Conservation (phyloP, 2,797 vertebrate genomes). For the Chelmon rostratus region DNA sequence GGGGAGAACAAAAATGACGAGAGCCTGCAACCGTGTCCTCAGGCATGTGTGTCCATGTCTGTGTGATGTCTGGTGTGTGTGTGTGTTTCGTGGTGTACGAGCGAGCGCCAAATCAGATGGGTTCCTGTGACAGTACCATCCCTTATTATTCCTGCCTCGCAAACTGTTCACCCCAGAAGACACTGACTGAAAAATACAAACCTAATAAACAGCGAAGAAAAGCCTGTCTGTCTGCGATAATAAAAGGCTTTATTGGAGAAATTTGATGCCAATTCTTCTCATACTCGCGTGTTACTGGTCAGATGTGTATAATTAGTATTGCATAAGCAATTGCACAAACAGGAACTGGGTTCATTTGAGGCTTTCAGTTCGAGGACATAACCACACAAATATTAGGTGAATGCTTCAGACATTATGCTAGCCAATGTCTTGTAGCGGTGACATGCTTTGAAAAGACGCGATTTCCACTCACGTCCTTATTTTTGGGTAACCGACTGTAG, state of each 20-base stretch:
- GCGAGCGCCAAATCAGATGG: conserved; percentile 54
- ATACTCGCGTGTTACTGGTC: conserved; percentile 70
- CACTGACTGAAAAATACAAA: conserved; percentile 64
- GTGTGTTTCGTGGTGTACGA: conserved; percentile 53
- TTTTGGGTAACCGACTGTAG: not conserved
- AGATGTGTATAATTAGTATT: conserved; percentile 76
- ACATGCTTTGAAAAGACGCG: too few relatives aligned
- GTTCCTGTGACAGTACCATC: conserved; percentile 60
- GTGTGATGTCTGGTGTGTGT: conserved; percentile 59
- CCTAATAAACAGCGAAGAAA: conserved; percentile 75
- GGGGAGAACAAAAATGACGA: conserved; percentile 41
- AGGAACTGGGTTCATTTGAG: conserved; percentile 59
- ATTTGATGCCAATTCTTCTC: conserved; percentile 67
- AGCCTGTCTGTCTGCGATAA: conserved; percentile 70
- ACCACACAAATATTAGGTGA: conserved; percentile 8
- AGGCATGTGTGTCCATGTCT: conserved; percentile 53
- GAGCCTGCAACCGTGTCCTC: conserved; percentile 54
- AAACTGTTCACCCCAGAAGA: conserved; percentile 65
- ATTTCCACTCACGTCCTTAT: not conserved
- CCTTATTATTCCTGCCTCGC: conserved; percentile 57
- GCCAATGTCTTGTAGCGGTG: not conserved
- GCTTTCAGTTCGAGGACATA: conserved; percentile 28
- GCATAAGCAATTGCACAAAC: conserved; percentile 66
- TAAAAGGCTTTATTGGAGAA: conserved; percentile 69
- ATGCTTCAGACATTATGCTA: conserved; percentile 22